These are phyloP conservation scores for Matsumyia berberina DNA, from an alignment of 2,888 invertebrate species.

Conservation along the genomic window DNA sequence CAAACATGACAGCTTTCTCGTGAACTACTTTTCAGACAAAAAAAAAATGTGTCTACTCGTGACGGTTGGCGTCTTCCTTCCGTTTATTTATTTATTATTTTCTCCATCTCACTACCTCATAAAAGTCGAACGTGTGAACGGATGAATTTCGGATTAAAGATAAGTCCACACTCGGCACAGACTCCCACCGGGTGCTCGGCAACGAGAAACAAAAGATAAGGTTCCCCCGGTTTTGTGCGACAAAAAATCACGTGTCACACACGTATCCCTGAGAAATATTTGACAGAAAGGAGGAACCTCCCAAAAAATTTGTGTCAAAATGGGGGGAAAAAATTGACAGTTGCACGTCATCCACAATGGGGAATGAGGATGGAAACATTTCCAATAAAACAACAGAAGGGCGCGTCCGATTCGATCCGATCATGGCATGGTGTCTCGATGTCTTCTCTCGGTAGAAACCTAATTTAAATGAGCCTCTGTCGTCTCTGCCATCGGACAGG, in stretches of 20 bases:
- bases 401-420: constrained; percentile 67
- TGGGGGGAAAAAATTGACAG: constrained; percentile 68
- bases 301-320: constrained; percentile 72
- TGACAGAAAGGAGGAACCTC: constrained; percentile 61
- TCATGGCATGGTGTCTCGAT: constrained; percentile 49
- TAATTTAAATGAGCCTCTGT: constrained; percentile 65
- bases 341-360: constrained; percentile 48
- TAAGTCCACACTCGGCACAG: constrained; percentile 48
- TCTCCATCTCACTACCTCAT: constrained; percentile 56
- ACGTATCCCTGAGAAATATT: constrained; percentile 43
- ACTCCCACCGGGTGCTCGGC: constrained; percentile 38
- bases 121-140: constrained; percentile 73
- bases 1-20: constrained; percentile 63
- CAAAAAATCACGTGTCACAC: constrained; percentile 62
- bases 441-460: constrained; percentile 53
- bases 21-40: constrained; percentile 68
- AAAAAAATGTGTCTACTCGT: constrained; percentile 46
- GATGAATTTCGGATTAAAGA: constrained; percentile 68
- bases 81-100: constrained; percentile 59
- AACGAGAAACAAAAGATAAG: constrained; percentile 37
- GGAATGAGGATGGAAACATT: constrained; percentile 49
- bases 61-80: constrained; percentile 61
- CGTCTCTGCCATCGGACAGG: constrained; percentile 42
- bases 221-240: constrained; percentile 13
- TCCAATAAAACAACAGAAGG: constrained; percentile 70